phyloP scores from a whole-genome alignment of 2,888 invertebrate species.

The Leptopterna dolabrata region DNA sequence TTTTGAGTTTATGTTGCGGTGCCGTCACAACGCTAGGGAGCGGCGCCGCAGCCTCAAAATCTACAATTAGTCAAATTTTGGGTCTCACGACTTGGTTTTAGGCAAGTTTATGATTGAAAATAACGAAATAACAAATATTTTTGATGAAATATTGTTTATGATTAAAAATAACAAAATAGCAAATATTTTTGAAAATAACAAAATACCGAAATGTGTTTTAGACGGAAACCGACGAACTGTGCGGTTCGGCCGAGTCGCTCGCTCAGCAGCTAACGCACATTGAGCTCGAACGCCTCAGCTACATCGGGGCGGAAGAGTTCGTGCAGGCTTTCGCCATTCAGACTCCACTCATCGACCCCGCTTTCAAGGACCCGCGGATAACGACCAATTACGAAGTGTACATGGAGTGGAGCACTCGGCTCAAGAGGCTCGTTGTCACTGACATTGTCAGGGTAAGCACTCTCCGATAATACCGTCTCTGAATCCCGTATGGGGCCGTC shows the following conservation, averaged over 20 bases:
- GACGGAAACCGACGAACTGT: conserved; percentile 81
- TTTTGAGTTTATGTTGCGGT: too few relatives aligned
- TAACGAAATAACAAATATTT: too few relatives aligned
- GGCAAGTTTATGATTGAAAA: too few relatives aligned
- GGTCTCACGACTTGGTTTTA: too few relatives aligned
- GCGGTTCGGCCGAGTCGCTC: conserved; percentile 82
- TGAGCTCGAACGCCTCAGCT: conserved; percentile 91
- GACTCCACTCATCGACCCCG: conserved; percentile 72
- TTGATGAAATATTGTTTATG: too few relatives aligned
- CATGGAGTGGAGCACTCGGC: conserved; percentile 96
- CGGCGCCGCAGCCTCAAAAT: too few relatives aligned
- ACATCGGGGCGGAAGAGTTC: conserved; percentile 97
- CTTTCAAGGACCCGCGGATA: conserved; percentile 85
- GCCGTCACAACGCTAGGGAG: too few relatives aligned
- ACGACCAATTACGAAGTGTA: conserved; percentile 95
- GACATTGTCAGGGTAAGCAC: conserved; percentile 88
- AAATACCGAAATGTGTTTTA: conserved; percentile 63
- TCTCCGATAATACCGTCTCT: conserved; percentile 55
- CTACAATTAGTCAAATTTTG: too few relatives aligned
- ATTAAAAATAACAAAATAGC: too few relatives aligned
- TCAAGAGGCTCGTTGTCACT: conserved; percentile 94
- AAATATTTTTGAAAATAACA: neutral
- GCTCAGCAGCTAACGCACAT: conserved; percentile 95
- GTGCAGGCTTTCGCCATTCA: conserved; percentile 87
- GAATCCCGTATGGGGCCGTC: neutral